phyloP scores from a whole-genome alignment of 2,113 vertebrate genomes.

The Channa argus region DNA sequence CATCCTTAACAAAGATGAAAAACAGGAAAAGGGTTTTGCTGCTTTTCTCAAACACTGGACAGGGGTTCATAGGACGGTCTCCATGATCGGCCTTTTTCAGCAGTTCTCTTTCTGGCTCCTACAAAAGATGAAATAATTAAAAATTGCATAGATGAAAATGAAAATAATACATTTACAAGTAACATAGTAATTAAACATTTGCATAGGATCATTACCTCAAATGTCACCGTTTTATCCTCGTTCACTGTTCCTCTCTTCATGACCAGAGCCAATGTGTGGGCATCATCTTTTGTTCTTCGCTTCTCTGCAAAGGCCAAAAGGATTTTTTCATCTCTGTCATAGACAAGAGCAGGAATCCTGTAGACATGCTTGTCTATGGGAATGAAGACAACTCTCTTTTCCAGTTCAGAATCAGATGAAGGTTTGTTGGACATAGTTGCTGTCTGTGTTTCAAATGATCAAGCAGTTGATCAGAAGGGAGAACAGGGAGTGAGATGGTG shows the following conservation, averaged over 20 bases:
- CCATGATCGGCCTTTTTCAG: not conserved
- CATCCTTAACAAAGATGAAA: constrained; percentile 18
- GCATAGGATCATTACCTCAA: too few relatives aligned
- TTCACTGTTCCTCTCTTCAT: not conserved
- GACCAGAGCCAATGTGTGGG: not conserved
- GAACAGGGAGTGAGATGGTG: too few relatives aligned
- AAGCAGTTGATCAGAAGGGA: too few relatives aligned
- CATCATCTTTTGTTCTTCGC: rapidly evolving
- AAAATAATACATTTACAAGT: not conserved
- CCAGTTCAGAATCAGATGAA: too few relatives aligned
- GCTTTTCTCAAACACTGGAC: constrained; percentile 16
- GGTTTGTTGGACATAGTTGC: too few relatives aligned
- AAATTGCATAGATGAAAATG: not conserved
- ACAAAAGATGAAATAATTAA: not conserved
- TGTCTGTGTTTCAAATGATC: too few relatives aligned
- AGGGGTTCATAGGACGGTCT: constrained; percentile 21
- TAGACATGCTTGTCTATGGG: not conserved
- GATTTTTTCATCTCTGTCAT: not conserved
- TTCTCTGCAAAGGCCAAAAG: constrained; percentile 6
- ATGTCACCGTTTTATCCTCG: not conserved
- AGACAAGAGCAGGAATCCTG: constrained; percentile 21
- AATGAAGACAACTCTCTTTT: too few relatives aligned
- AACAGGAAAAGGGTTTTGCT: not conserved
- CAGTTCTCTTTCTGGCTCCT: not conserved
- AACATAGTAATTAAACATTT: too few relatives aligned